Conservation (phyloP, 2,113 vertebrate genomes). For the Galbula dea region DNA sequence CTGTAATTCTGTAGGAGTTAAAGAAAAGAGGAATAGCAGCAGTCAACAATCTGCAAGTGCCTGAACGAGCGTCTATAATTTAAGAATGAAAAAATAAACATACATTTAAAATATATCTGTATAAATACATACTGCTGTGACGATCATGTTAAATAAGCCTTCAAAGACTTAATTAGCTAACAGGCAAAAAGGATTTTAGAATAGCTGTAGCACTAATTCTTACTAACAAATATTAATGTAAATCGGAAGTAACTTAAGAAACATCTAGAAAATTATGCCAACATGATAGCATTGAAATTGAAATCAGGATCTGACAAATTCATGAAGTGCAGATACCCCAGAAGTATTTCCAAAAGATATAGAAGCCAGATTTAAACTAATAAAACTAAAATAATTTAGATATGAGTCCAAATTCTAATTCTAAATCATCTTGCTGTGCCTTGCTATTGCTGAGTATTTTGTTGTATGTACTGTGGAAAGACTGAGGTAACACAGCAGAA, state of each 20-base stretch:
- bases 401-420: neutral
- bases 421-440: neutral
- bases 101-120: neutral
- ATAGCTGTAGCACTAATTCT: neutral
- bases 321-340: neutral
- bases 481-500: neutral
- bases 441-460: neutral
- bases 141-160: neutral
- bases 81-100: neutral
- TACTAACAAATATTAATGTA: slow-evolving; percentile 8
- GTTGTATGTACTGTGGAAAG: neutral
- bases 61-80: neutral
- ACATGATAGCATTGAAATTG: neutral
- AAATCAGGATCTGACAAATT: neutral
- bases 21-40: neutral
- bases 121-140: neutral
- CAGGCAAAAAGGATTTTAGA: neutral
- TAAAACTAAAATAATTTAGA: neutral
- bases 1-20: neutral
- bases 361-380: neutral
- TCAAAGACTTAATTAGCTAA: neutral
- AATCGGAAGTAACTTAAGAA: neutral
- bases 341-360: neutral
- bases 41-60: neutral
- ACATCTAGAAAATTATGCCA: neutral